Conservation (phyloP, 2,113 vertebrate genomes). For the Choloepus hoffmanni region DNA sequence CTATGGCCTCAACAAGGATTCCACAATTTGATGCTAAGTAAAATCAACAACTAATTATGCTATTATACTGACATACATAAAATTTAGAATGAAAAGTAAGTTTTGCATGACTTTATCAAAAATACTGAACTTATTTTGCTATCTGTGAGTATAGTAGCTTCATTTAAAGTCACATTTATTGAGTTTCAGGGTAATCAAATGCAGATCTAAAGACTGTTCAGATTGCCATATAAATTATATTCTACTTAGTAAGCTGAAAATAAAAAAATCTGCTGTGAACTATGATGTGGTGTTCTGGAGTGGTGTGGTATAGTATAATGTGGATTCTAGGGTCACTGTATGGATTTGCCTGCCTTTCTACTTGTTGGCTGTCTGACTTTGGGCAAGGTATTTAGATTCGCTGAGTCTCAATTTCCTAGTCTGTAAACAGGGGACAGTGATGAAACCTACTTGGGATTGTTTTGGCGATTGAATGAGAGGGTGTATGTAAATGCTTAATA, state of each 20-base stretch:
- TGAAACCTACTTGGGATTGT: background rate
- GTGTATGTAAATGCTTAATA: background rate
- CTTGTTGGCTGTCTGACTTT: background rate
- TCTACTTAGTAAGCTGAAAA: background rate
- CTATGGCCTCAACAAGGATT: accelerated
- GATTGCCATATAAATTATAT: background rate
- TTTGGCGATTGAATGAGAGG: background rate
- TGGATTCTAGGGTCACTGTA: background rate
- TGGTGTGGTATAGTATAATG: background rate
- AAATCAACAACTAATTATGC: background rate
- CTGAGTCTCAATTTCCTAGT: background rate
- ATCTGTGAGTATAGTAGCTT: background rate
- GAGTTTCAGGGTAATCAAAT: background rate
- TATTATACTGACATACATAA: background rate
- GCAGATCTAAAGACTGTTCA: background rate
- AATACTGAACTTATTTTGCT: constrained; percentile 18
- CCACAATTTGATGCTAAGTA: background rate
- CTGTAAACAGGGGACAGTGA: background rate
- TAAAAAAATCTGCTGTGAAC: background rate
- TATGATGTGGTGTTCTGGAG: background rate
- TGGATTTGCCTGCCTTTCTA: background rate
- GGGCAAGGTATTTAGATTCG: background rate
- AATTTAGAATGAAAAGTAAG: background rate
- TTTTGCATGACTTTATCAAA: background rate
- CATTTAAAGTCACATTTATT: constrained; percentile 27